Percentiles rank a stretch among this genome's conserved stretches.
phyloP scores from a whole-genome alignment of 2,113 vertebrate genomes.

The Neofelis nebulosa region DNA sequence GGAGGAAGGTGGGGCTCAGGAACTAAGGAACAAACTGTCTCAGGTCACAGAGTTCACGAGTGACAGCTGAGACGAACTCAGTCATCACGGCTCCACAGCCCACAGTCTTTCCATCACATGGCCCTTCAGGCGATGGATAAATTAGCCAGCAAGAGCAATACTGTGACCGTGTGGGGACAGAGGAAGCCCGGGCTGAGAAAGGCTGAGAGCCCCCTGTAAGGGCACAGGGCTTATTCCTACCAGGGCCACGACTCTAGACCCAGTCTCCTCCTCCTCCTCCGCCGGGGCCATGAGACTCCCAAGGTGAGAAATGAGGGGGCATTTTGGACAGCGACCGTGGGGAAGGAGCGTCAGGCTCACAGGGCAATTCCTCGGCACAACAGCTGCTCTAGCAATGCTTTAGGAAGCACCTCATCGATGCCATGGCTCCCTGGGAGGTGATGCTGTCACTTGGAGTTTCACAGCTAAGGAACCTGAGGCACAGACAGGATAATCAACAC shows the following conservation, averaged over 20 bases:
- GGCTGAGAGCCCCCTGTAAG: neutral
- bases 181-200: neutral
- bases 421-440: neutral
- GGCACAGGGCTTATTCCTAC: too few relatives aligned
- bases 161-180: too few relatives aligned
- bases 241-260: neutral
- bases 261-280: neutral
- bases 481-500: neutral
- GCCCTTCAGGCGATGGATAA: neutral
- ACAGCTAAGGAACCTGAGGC: neutral
- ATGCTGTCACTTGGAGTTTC: neutral
- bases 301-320: neutral
- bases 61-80: neutral
- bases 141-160: neutral
- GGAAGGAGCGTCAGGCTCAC: neutral
- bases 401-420: accelerated
- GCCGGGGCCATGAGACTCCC: neutral
- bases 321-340: neutral
- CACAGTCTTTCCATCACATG: neutral
- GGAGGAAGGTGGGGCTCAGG: neutral
- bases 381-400: accelerated
- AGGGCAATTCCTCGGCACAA: neutral
- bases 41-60: neutral
- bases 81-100: neutral
- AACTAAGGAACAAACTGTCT: neutral